phyloP scores from a whole-genome alignment of 2,797 vertebrate species.

The Artibeus lituratus region DNA sequence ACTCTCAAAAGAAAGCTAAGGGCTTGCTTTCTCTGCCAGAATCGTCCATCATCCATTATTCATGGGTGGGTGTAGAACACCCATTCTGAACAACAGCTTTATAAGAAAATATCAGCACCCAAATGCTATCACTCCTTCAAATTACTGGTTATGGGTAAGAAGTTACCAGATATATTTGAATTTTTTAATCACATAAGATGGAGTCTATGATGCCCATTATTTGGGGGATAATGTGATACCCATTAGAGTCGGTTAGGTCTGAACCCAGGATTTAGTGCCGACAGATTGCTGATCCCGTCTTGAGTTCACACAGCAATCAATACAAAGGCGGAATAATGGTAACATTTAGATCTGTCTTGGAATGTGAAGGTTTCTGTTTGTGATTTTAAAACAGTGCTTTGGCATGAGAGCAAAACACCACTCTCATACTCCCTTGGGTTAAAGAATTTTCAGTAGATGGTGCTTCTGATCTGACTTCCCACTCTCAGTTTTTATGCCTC shows the following conservation, averaged over 20 bases:
- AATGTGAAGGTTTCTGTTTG: slow-evolving; percentile 58
- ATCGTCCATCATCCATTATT: slow-evolving; percentile 60
- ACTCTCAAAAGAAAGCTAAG: slow-evolving; percentile 24
- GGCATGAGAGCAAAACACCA: slow-evolving; percentile 62
- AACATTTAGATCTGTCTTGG: slow-evolving; percentile 60
- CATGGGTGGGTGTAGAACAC: neutral
- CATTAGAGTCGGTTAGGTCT: neutral
- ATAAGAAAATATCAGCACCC: neutral
- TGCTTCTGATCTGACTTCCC: slow-evolving; percentile 46
- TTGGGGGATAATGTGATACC: neutral
- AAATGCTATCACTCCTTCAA: slow-evolving; percentile 4
- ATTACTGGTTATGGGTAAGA: neutral
- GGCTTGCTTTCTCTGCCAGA: slow-evolving; percentile 32
- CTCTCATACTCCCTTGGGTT: slow-evolving; percentile 42
- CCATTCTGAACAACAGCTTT: slow-evolving; percentile 31
- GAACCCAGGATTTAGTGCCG: slow-evolving; percentile 24
- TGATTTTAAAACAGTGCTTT: slow-evolving; percentile 59
- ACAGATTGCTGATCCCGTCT: slow-evolving; percentile 51
- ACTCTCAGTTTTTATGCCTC: slow-evolving; percentile 50
- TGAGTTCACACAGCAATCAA: slow-evolving; percentile 63
- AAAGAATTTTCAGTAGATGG: slow-evolving; percentile 53
- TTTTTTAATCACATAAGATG: neutral
- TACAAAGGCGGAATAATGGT: slow-evolving; percentile 56
- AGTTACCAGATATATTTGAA: neutral
- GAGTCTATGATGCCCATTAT: neutral